phyloP scores from a whole-genome alignment of 2,888 invertebrate species.

The Fragum sueziense region DNA sequence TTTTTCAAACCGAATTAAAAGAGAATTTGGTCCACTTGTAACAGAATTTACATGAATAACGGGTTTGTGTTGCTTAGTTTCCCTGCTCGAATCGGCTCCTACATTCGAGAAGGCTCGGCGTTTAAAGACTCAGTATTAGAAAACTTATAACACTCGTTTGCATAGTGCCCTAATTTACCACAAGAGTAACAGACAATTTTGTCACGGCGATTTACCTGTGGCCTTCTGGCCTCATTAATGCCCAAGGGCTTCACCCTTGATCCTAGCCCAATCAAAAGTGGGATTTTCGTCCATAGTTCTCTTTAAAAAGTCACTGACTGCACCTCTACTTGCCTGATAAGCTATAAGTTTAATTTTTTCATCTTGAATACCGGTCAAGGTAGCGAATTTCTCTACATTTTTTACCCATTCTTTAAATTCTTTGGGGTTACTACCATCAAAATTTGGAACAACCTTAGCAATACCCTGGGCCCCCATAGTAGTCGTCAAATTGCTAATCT shows the following conservation, averaged over 20 bases:
- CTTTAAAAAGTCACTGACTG: conserved; percentile 38
- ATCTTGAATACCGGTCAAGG: conserved; percentile 9
- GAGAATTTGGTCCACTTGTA: too few species aligned
- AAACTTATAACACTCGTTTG: conserved; percentile 15
- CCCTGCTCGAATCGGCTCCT: too few species aligned
- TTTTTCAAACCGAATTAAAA: too few species aligned
- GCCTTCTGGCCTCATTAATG: neutral
- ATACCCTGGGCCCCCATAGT: conserved; percentile 27
- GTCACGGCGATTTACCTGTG: too few species aligned
- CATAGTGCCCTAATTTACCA: conserved; percentile 12
- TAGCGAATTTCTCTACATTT: conserved; percentile 33
- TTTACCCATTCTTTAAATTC: conserved; percentile 42
- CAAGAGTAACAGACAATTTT: conserved; percentile 14
- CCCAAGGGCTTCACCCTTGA: conserved; percentile 12
- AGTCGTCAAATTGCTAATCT: neutral
- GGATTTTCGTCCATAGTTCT: conserved; percentile 27
- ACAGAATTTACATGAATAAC: too few species aligned
- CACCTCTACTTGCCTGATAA: conserved; percentile 35
- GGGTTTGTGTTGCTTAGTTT: too few species aligned
- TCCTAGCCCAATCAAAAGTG: neutral
- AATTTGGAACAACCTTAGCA: conserved; percentile 18
- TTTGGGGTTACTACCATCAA: conserved; percentile 29
- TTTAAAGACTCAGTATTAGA: too few species aligned
- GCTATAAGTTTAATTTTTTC: conserved; percentile 19
- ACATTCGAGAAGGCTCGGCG: too few species aligned